Evolutionary conservation across 2,888 invertebrate genomes (phyloP).

Genomic region (Hofmannophila pseudospretella): DNA sequence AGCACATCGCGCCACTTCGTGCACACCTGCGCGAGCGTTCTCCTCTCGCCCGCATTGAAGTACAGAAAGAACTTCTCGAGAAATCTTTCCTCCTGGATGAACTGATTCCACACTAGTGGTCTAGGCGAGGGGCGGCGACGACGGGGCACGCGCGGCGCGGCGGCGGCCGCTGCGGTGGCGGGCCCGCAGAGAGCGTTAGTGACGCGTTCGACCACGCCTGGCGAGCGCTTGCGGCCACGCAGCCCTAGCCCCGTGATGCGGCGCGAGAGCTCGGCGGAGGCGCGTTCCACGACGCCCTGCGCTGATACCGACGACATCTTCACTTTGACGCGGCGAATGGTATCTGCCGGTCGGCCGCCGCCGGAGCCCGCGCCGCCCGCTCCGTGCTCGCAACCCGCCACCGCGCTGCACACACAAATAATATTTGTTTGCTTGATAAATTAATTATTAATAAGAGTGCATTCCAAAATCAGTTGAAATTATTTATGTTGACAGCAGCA

Average conservation of each 20-base stretch:
- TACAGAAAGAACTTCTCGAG: slow-evolving; percentile 90
- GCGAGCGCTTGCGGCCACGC: slow-evolving; percentile 79
- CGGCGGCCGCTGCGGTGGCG: slow-evolving; percentile 49
- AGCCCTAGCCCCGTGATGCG: slow-evolving; percentile 90
- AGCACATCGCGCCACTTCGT: slow-evolving; percentile 92
- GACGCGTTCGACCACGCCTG: slow-evolving; percentile 90
- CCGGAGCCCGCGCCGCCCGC: slow-evolving; percentile 41
- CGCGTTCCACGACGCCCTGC: slow-evolving; percentile 94
- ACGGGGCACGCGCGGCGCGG: slow-evolving; percentile 52
- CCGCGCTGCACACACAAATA: slow-evolving; percentile 49
- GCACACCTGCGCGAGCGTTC: slow-evolving; percentile 90
- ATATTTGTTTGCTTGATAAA: no score
- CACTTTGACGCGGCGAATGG: slow-evolving; percentile 70
- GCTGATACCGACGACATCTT: slow-evolving; percentile 90
- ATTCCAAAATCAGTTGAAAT: no score
- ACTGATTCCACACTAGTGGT: slow-evolving; percentile 83
- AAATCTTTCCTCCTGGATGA: slow-evolving; percentile 91
- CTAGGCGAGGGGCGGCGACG: slow-evolving; percentile 73
- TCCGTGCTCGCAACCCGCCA: slow-evolving; percentile 71
- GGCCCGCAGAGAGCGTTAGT: slow-evolving; percentile 92
- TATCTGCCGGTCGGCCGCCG: slow-evolving; percentile 58
- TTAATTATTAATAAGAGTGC: no score
- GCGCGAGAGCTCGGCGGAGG: slow-evolving; percentile 92
- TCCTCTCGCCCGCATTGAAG: slow-evolving; percentile 87
- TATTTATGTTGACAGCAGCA: no score